phyloP scores from a whole-genome alignment of 1,140 invertebrate species.

The Listronotus bonariensis region DNA sequence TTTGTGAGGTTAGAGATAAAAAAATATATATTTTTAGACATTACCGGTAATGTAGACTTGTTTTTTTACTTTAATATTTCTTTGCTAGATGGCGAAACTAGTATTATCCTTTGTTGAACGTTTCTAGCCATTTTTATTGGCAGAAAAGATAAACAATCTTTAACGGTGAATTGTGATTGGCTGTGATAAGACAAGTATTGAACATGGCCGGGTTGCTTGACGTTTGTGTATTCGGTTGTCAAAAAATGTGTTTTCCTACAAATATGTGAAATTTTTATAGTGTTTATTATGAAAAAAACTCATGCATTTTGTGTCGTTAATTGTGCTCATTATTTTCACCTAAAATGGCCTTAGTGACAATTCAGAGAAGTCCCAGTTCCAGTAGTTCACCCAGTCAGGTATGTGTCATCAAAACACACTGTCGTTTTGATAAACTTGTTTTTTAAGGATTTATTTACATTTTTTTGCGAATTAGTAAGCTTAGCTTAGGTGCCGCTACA shows the following conservation, averaged over 20 bases:
- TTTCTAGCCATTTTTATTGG: conserved; percentile 16
- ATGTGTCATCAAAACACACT: conserved; percentile 16
- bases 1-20: not conserved
- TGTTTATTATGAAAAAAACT: conserved; percentile 21
- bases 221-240: conserved; percentile 34
- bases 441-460: no score
- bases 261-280: conserved; percentile 37
- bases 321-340: not conserved
- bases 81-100: conserved; percentile 7
- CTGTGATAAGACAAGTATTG: conserved; percentile 32
- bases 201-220: conserved; percentile 38
- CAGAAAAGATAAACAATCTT: conserved; percentile 10
- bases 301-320: conserved; percentile 29
- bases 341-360: conserved; percentile 70
- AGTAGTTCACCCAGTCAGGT: conserved; percentile 64
- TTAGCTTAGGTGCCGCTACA: no score
- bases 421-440: no score
- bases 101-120: not conserved
- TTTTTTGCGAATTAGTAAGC: no score
- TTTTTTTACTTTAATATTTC: not conserved
- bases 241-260: conserved; percentile 33
- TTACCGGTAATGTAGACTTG: conserved; percentile 7
- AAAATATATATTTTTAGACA: not conserved
- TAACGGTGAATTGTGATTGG: conserved; percentile 27
- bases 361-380: conserved; percentile 71